These are phyloP conservation scores for Nomada fucata DNA, from an alignment of 2,888 invertebrate genomes.

Conservation along the genomic window DNA sequence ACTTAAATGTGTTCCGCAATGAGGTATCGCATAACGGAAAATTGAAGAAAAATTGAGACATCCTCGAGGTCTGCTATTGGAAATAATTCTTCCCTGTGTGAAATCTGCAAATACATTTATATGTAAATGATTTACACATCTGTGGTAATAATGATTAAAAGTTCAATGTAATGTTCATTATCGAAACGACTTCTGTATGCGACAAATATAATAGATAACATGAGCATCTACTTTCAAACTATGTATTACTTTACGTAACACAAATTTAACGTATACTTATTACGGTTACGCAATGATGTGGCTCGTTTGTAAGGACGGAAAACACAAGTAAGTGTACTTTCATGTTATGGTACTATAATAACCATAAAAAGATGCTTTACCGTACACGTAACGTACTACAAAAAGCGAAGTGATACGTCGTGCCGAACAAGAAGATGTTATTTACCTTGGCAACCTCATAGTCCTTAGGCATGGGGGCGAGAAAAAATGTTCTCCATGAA, in stretches of 20 bases:
- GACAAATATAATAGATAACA: too few relatives aligned
- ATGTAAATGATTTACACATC: not conserved
- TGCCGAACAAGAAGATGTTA: not conserved
- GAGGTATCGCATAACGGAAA: too few relatives aligned
- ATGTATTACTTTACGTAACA: constrained; percentile 32
- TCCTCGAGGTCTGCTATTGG: too few relatives aligned
- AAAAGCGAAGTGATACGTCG: constrained; percentile 27
- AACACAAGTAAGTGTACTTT: constrained; percentile 23
- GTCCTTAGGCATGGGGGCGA: not conserved
- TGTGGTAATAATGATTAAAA: not conserved
- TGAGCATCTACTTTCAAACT: constrained; percentile 5
- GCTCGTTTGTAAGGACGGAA: constrained; percentile 19
- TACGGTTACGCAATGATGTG: constrained; percentile 25
- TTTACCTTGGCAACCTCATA: not conserved
- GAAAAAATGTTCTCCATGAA: constrained; percentile 8
- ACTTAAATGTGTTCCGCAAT: too few relatives aligned
- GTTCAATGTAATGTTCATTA: not conserved
- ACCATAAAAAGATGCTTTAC: constrained; percentile 41
- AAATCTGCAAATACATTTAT: not conserved
- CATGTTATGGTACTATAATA: constrained; percentile 34
- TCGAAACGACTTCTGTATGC: not conserved
- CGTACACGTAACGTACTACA: constrained; percentile 6
- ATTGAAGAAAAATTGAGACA: too few relatives aligned
- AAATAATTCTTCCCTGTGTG: not conserved
- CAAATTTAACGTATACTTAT: constrained; percentile 25